These are phyloP conservation scores for Lathamus discolor DNA, from an alignment of 2,113 vertebrate genomes.

Conservation along the genomic window DNA sequence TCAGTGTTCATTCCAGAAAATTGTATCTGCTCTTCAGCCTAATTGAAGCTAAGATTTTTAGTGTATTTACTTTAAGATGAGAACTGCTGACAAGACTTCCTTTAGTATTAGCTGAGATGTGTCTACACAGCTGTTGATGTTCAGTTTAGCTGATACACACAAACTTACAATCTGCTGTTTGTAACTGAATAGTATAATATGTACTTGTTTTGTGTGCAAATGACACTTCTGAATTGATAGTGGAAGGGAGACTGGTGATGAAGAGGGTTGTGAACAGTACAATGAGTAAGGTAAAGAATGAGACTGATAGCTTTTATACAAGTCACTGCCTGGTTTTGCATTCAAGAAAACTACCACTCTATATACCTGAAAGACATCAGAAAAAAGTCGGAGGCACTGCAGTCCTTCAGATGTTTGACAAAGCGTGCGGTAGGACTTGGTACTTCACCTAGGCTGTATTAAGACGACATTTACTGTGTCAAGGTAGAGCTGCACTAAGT, in stretches of 20 bases:
- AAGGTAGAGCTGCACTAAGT: constrained; percentile 8
- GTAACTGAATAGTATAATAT: not conserved
- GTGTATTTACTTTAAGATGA: constrained; percentile 37
- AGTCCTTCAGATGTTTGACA: constrained; percentile 40
- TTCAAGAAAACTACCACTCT: not conserved
- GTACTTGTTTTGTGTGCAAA: not conserved
- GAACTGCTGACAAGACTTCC: not conserved
- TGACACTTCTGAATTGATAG: not conserved
- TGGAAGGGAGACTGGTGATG: not conserved
- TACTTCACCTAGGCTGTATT: not conserved
- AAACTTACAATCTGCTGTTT: not conserved
- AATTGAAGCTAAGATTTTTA: constrained; percentile 28
- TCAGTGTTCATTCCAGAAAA: constrained; percentile 7
- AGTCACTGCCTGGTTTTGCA: not conserved
- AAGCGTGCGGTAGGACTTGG: not conserved
- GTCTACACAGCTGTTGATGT: constrained; percentile 13
- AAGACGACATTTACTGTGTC: not conserved
- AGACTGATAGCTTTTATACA: not conserved
- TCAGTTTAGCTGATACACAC: constrained; percentile 9
- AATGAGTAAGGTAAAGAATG: not conserved
- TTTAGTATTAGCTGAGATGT: not conserved
- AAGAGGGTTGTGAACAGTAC: not conserved
- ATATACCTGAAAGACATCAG: not conserved
- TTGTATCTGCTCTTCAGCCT: not conserved
- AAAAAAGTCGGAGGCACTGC: not conserved